A percentile compares a stretch with the other conserved stretches of the same genome.
Conservation (phyloP, 1,140 invertebrate species). For the Aphaenogaster ashmeadi region DNA sequence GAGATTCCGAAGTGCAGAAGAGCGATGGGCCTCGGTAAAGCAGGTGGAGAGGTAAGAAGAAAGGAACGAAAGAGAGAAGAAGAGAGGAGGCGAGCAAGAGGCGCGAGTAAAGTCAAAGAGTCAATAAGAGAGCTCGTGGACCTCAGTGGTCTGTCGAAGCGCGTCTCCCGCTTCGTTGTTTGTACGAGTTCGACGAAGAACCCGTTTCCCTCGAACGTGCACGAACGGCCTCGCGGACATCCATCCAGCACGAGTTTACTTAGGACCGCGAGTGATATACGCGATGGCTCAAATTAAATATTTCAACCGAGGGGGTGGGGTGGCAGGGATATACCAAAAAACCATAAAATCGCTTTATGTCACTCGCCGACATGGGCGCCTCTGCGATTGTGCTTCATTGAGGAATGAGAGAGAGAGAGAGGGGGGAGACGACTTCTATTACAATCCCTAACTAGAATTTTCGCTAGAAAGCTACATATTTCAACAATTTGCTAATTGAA, state of each 20-base stretch:
- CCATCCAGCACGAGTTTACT: conserved; percentile 81
- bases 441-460: background rate
- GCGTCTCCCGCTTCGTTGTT: conserved; percentile 76
- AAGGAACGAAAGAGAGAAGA: background rate
- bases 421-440: background rate
- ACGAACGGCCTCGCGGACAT: conserved; percentile 63
- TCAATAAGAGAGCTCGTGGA: conserved; percentile 80
- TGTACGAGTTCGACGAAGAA: conserved; percentile 83
- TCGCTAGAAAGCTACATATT: background rate
- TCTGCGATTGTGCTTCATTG: background rate
- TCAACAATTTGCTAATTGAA: background rate
- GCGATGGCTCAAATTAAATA: conserved; percentile 81
- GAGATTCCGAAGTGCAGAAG: conserved; percentile 66
- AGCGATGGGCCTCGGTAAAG: conserved; percentile 48
- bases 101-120: conserved; percentile 83
- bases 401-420: background rate
- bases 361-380: conserved; percentile 25
- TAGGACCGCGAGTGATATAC: conserved; percentile 79
- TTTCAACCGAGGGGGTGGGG: conserved; percentile 70
- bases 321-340: conserved; percentile 56
- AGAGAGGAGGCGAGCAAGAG: conserved; percentile 52
- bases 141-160: conserved; percentile 64
- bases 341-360: conserved; percentile 65
- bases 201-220: conserved; percentile 76
- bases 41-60: conserved; percentile 47